These are phyloP conservation scores for Capromys pilorides DNA, from an alignment of 2,797 vertebrate genomes.

Conservation along the genomic window DNA sequence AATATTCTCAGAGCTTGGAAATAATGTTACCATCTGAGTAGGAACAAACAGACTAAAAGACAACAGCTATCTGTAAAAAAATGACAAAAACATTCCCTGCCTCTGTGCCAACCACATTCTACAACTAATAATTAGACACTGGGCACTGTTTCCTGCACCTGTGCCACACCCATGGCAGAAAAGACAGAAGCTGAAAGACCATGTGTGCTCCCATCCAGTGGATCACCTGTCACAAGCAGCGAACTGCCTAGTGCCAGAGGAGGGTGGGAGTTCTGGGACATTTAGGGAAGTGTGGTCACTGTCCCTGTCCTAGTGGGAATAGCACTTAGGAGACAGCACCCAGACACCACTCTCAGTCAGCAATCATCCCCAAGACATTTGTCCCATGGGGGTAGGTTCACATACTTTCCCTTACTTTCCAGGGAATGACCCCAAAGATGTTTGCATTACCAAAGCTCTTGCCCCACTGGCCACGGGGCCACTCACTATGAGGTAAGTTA, in stretches of 20 bases:
- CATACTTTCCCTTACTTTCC: not conserved
- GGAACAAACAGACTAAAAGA: constrained; percentile 18
- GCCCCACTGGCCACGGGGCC: not conserved
- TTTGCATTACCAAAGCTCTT: accelerated
- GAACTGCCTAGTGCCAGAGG: not conserved
- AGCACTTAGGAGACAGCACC: not conserved
- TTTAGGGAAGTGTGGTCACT: not conserved
- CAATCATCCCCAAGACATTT: no score
- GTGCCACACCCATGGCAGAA: not conserved
- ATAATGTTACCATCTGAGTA: not conserved
- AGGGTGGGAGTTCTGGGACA: no score
- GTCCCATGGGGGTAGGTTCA: not conserved
- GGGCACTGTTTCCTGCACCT: not conserved
- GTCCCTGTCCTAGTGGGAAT: not conserved
- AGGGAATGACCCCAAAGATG: not conserved
- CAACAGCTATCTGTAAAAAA: not conserved
- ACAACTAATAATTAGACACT: not conserved
- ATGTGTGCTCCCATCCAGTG: not conserved
- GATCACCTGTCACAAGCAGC: not conserved
- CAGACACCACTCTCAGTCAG: not conserved
- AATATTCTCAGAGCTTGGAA: constrained; percentile 3
- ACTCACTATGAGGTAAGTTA: not conserved
- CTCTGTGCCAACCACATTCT: not conserved
- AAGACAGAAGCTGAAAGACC: not conserved
- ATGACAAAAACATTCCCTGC: not conserved